Evolutionary conservation across 2,113 vertebrate genomes (phyloP).

Genomic region (Cheilinus undulatus): DNA sequence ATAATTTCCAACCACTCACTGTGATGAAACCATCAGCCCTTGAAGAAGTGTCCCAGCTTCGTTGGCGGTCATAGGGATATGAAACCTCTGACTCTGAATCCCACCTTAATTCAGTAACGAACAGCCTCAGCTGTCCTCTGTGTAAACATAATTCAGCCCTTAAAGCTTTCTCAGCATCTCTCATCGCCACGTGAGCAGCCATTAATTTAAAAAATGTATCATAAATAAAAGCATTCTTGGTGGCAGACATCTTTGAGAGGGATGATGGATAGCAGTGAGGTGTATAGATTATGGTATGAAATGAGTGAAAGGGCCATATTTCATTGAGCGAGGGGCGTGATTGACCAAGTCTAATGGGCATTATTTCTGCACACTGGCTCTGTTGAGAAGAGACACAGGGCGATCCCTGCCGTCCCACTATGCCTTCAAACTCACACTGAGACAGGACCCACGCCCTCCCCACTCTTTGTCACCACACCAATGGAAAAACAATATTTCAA

Average conservation of each 20-base stretch:
- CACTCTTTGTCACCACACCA: constrained; percentile 76
- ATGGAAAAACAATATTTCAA: constrained; percentile 82
- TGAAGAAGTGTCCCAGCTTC: constrained; percentile 12
- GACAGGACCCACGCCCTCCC: constrained; percentile 78
- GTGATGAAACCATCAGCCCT: constrained; percentile 54
- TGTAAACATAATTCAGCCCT: constrained; percentile 53
- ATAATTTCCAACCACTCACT: constrained; percentile 54
- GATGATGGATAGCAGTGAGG: constrained; percentile 79
- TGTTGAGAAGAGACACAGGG: constrained; percentile 83
- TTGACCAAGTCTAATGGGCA: constrained; percentile 90
- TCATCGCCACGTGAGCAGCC: constrained; percentile 34
- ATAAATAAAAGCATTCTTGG: constrained; percentile 66
- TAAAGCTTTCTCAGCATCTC: constrained; percentile 54
- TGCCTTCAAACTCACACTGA: constrained; percentile 84
- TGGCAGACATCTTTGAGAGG: constrained; percentile 61
- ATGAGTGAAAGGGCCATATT: constrained; percentile 71
- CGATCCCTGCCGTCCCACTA: constrained; percentile 71
- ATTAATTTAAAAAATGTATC: constrained; percentile 61
- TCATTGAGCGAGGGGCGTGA: constrained; percentile 76
- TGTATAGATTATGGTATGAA: constrained; percentile 73
- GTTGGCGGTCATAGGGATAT: constrained; percentile 46
- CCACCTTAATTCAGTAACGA: constrained; percentile 58
- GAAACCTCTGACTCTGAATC: constrained; percentile 29
- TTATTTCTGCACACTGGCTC: constrained; percentile 92
- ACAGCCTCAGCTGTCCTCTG: neutral